Percentiles rank a stretch among this genome's conserved stretches.
These are phyloP conservation scores for Atta texana DNA, from an alignment of 1,140 invertebrate genomes.

Conservation along the genomic window DNA sequence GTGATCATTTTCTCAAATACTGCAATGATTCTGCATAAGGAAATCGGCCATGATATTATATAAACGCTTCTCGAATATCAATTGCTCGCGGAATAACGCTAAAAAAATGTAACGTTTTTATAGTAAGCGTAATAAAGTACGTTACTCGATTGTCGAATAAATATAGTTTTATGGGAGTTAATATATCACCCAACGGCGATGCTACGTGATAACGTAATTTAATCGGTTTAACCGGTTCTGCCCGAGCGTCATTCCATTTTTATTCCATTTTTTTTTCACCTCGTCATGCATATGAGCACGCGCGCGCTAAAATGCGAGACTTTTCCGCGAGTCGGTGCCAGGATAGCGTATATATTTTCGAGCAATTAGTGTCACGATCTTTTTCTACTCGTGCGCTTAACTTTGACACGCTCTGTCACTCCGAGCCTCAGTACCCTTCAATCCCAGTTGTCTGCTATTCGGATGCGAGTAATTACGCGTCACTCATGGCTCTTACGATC, in stretches of 20 bases:
- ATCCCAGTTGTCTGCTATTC: constrained; percentile 78
- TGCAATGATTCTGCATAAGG: neutral
- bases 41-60: neutral
- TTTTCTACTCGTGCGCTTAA: constrained; percentile 74
- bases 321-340: constrained; percentile 62
- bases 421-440: constrained; percentile 74
- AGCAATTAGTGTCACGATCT: constrained; percentile 78
- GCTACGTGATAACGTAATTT: constrained; percentile 32
- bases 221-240: constrained; percentile 37
- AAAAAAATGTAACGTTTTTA: constrained; percentile 30
- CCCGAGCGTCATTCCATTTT: constrained; percentile 25
- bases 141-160: constrained; percentile 51
- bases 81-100: neutral
- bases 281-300: constrained; percentile 29
- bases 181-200: constrained; percentile 27
- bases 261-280: constrained; percentile 19
- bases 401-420: constrained; percentile 77
- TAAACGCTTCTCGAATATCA: neutral
- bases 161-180: constrained; percentile 44
- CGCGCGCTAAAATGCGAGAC: constrained; percentile 47
- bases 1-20: neutral
- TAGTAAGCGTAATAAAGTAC: constrained; percentile 4
- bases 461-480: constrained; percentile 78
- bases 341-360: constrained; percentile 73
- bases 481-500: constrained; percentile 78